Conservation (phyloP, 2,888 invertebrate genomes). For the Frankliniella intonsa region DNA sequence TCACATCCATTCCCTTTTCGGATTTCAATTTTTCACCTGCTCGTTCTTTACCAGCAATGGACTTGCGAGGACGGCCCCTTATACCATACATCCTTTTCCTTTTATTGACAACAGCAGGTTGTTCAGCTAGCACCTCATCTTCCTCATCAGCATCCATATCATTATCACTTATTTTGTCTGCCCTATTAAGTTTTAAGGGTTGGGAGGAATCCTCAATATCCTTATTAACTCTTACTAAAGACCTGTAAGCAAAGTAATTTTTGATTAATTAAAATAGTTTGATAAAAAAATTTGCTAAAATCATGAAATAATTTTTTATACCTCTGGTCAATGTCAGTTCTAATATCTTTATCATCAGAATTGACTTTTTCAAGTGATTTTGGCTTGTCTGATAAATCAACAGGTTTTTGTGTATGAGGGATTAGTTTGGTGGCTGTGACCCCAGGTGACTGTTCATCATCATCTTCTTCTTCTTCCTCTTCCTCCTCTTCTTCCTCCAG, state of each 20-base stretch:
- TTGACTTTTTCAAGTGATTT: conserved; percentile 29
- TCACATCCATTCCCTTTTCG: conserved; percentile 29
- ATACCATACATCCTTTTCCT: conserved; percentile 9
- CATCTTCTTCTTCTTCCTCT: conserved; percentile 48
- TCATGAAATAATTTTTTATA: neutral
- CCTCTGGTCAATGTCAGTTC: conserved; percentile 28
- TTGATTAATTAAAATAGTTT: neutral
- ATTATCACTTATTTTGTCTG: conserved; percentile 23
- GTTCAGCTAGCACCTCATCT: conserved; percentile 27
- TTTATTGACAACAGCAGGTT: conserved; percentile 15
- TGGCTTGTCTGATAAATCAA: conserved; percentile 33
- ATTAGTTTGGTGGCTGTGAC: neutral
- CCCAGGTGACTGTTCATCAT: conserved; percentile 40
- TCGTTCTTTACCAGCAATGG: conserved; percentile 13
- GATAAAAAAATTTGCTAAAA: neutral
- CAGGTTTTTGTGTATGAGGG: neutral
- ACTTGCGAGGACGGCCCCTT: neutral
- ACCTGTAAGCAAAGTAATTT: neutral
- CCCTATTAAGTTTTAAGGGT: neutral
- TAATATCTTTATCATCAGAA: conserved; percentile 32
- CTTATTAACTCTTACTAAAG: neutral
- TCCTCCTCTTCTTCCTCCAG: conserved; percentile 46
- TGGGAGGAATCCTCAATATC: neutral
- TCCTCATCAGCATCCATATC: conserved; percentile 31
- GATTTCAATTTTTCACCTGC: conserved; percentile 31